Evolutionary conservation across 1,140 invertebrate species (phyloP).

Genomic region (Dendroctonus valens): DNA sequence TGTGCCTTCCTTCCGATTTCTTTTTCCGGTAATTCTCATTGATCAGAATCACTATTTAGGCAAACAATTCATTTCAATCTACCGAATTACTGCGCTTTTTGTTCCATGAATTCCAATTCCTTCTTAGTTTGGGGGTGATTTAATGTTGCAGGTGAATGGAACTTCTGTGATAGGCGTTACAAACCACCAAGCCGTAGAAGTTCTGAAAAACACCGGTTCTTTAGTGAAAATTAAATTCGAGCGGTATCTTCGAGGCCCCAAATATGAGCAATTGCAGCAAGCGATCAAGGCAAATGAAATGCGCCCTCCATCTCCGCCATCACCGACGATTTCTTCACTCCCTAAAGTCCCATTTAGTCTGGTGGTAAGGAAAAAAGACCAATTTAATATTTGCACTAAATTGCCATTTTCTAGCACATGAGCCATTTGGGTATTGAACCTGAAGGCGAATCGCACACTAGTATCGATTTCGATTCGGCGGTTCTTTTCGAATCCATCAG

Average conservation of each 20-base stretch:
- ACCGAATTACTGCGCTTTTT: no score
- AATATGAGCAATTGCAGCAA: conserved; percentile 86
- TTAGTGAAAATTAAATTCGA: conserved; percentile 76
- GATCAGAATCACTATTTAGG: neutral
- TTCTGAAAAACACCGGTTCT: conserved; percentile 77
- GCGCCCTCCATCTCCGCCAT: conserved; percentile 63
- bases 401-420: conserved; percentile 38
- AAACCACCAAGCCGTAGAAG: conserved; percentile 89
- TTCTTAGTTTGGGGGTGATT: neutral
- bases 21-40: neutral
- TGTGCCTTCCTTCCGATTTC: no score
- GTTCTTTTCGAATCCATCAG: conserved; percentile 57
- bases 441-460: conserved; percentile 65
- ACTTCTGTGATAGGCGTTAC: conserved; percentile 80
- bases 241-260: conserved; percentile 82
- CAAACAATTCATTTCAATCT: no score
- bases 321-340: conserved; percentile 73
- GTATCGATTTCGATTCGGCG: conserved; percentile 59
- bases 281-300: conserved; percentile 75
- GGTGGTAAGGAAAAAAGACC: conserved; percentile 39
- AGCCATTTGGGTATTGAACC: conserved; percentile 42
- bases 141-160: conserved; percentile 67
- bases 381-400: conserved; percentile 3
- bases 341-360: conserved; percentile 72
- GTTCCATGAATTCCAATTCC: no score